A percentile compares a stretch with the other conserved stretches of the same genome.
These are phyloP conservation scores for Saturnia pavonia DNA, from an alignment of 2,888 invertebrate species.

Conservation along the genomic window DNA sequence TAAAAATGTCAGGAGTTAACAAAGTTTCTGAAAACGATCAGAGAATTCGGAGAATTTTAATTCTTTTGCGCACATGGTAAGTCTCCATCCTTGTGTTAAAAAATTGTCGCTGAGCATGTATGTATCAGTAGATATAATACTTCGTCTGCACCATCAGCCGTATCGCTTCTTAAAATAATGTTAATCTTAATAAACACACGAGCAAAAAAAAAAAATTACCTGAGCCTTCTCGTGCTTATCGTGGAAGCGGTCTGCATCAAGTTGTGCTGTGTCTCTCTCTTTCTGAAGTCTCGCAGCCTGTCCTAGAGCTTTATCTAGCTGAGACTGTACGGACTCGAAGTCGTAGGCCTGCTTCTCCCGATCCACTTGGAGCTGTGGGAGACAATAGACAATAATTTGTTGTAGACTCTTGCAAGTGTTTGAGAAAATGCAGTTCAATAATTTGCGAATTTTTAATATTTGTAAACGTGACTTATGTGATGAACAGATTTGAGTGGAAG, in stretches of 20 bases:
- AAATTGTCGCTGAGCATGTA: too few species aligned
- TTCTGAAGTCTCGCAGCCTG: slow-evolving; percentile 94
- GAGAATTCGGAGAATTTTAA: too few species aligned
- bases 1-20: neutral
- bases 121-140: too few species aligned
- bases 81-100: too few species aligned
- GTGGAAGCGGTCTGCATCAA: slow-evolving; percentile 92
- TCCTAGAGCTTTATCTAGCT: slow-evolving; percentile 94
- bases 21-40: neutral
- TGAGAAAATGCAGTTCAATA: too few species aligned
- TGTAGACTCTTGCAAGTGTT: too few species aligned
- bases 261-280: slow-evolving; percentile 91
- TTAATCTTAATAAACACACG: neutral
- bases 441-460: too few species aligned
- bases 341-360: slow-evolving; percentile 95
- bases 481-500: too few species aligned
- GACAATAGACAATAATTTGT: neutral
- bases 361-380: slow-evolving; percentile 89
- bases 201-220: slow-evolving; percentile 72
- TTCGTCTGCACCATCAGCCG: neutral
- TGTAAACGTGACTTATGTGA: too few species aligned
- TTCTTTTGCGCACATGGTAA: too few species aligned
- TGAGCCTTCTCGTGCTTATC: slow-evolving; percentile 95
- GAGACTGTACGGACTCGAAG: slow-evolving; percentile 94
- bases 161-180: neutral